These are phyloP conservation scores for Nephrotoma appendiculata DNA, from an alignment of 2,888 invertebrate species.

Conservation along the genomic window DNA sequence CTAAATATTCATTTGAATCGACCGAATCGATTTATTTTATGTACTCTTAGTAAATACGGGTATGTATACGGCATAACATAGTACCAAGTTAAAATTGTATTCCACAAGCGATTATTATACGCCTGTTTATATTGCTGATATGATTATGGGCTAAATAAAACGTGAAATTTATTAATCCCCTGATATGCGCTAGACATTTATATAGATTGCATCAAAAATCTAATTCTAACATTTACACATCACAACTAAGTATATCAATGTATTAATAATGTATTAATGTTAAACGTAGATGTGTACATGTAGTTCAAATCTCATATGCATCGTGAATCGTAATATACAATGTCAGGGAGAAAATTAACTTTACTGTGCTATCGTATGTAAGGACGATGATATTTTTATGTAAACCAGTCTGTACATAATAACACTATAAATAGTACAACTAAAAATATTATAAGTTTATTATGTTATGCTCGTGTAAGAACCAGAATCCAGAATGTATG, in stretches of 20 bases:
- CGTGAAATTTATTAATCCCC: background rate
- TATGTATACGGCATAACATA: background rate
- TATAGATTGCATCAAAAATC: background rate
- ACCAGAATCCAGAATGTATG: no score
- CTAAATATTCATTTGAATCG: background rate
- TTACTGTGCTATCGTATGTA: background rate
- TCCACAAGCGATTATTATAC: background rate
- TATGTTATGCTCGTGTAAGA: no score
- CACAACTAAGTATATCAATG: no score
- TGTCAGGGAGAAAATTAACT: background rate
- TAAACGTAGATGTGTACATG: no score
- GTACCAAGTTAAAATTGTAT: background rate
- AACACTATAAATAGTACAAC: no score
- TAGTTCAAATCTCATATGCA: no score
- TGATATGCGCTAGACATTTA: background rate
- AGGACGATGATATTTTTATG: background rate
- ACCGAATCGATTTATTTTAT: background rate
- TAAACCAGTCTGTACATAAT: background rate
- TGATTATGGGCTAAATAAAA: background rate
- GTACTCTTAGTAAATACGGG: background rate
- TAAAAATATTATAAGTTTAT: no score
- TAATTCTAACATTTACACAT: no score
- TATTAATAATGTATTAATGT: no score
- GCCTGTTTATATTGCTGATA: background rate
- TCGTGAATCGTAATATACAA: background rate